Base-by-base conservation (phyloP, 1,140 invertebrate species). In the Parasteatoda tepidariorum region DNA sequence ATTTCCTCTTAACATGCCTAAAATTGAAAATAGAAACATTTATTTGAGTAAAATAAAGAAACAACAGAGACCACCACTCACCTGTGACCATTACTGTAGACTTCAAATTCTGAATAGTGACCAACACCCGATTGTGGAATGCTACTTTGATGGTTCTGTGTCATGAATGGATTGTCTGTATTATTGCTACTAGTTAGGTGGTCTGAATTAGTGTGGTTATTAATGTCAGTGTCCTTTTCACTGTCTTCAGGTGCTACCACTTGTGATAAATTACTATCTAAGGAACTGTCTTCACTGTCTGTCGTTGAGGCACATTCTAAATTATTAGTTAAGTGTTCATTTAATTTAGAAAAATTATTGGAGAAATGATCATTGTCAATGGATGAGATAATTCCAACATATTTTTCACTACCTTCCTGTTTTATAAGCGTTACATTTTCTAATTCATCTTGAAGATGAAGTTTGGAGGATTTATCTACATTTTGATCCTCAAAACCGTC, bases 201-300 rank as follows among this genome's bases (percentile, higher is more conserved):
- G 22, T 11, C 54, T 30, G 74, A 66, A 74, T 74, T 74, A 5
- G 54, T 31, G 33, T 61, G 30, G 7, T 70, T 30, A 71, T 71
- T 82, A 82, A 82, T 54, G 62, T 31, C 76, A 70, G 24, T 67
- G n/a, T 34, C 22, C 38, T 68, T 79, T 24, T 82, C 67, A 74
- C 55, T 66, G 13, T 48, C 41, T 34, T 74, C 81, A 26, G 33
- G 59, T 34, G 68, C 71, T 67, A 83, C 66, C 13, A 83, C 59
- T 31, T 83, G 81, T 18, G 81, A 83, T 74, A 73, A 57, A 67
- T 83, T 83, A 67, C 81, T 83, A 31, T 83, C 81, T 64, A 83
- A 67, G 61, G 81, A 83, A 74, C 81, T 83, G 22, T 83, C 81
- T 74, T 83, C 81, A 67, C 81, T 83, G 3, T 83, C 81, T 22